A percentile compares a stretch with the other conserved stretches of the same genome.
Evolutionary conservation across 2,113 vertebrate genomes (phyloP).

Genomic region (Probosciger aterrimus): DNA sequence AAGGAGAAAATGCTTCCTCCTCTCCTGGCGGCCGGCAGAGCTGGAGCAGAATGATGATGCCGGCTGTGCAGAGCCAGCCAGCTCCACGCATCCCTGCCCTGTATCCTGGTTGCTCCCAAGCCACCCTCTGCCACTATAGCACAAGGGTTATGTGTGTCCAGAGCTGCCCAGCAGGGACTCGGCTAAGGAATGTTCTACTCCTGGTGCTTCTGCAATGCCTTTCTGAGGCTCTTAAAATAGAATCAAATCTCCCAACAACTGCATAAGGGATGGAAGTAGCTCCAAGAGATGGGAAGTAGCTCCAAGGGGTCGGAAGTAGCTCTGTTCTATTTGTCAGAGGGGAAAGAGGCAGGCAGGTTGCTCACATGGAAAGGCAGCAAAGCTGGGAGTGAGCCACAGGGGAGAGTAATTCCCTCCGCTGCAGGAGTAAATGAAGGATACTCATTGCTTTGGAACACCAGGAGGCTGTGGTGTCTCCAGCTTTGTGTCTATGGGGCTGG

Average conservation of each 20-base stretch:
- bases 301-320: not conserved
- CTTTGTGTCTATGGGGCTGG: not conserved
- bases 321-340: not conserved
- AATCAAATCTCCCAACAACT: not conserved
- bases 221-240: not conserved
- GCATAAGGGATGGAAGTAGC: not conserved
- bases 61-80: not conserved
- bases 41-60: slow-evolving; percentile 5
- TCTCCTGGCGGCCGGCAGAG: not conserved
- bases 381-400: not conserved
- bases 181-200: rapidly evolving
- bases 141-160: rapidly evolving
- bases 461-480: not conserved
- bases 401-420: not conserved
- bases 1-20: slow-evolving; percentile 5
- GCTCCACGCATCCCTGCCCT: not conserved
- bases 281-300: not conserved
- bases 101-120: not conserved
- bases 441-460: not conserved
- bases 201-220: not conserved
- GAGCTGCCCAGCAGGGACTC: not conserved
- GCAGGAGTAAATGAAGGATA: not conserved
- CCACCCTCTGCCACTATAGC: not conserved
- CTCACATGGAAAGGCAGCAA: not conserved
- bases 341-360: not conserved